phyloP scores from a whole-genome alignment of 2,797 vertebrate genomes.

The Moxostoma hubbsi region DNA sequence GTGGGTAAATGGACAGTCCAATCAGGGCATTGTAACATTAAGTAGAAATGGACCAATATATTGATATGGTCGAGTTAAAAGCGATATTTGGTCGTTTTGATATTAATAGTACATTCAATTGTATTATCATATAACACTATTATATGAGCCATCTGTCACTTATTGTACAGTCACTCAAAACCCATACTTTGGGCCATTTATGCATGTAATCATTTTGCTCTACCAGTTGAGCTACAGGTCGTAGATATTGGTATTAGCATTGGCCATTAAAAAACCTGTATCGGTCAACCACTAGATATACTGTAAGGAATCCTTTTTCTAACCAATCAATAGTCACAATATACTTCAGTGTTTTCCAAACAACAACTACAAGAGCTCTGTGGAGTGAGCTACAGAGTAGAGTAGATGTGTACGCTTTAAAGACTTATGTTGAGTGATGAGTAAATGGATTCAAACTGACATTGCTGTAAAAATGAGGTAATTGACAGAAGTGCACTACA shows the following conservation, averaged over 20 bases:
- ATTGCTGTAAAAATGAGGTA: slow-evolving; percentile 1
- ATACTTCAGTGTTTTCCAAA: background rate
- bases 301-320: too few relatives aligned
- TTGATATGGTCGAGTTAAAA: background rate
- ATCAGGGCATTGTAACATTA: background rate
- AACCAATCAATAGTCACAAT: background rate
- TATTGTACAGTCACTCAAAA: background rate
- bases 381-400: background rate
- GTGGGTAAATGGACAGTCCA: slow-evolving; percentile 7
- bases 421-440: slow-evolving; percentile 23
- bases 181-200: background rate
- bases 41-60: background rate
- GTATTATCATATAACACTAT: background rate
- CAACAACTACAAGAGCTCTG: too few relatives aligned
- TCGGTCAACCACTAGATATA: too few relatives aligned
- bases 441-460: slow-evolving; percentile 31
- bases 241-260: too few relatives aligned
- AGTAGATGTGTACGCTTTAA: slow-evolving; percentile 30
- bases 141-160: background rate
- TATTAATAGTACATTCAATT: background rate
- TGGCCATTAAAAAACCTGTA: too few relatives aligned
- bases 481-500: slow-evolving; percentile 7
- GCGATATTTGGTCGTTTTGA: background rate
- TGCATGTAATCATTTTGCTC: too few relatives aligned
- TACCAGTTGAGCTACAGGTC: too few relatives aligned